Evolutionary conservation across 2,113 vertebrate genomes (phyloP).

Genomic region (Phocoena sinus): DNA sequence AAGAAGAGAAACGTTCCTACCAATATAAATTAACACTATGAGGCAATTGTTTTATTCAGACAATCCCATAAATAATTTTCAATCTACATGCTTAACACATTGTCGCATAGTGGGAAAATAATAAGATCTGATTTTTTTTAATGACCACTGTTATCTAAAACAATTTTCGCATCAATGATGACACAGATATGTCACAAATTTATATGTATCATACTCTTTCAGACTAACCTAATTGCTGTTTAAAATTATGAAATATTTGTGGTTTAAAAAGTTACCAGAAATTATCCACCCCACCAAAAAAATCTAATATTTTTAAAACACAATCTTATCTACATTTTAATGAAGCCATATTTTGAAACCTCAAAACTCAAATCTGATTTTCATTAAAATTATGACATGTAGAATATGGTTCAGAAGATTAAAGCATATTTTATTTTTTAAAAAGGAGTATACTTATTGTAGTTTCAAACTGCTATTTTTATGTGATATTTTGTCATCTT

Average conservation of each 20-base stretch:
- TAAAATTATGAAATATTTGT: slow-evolving; percentile 32
- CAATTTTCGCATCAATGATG: not conserved
- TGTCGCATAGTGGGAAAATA: not conserved
- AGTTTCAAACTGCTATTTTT: slow-evolving; percentile 45
- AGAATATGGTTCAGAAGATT: not conserved
- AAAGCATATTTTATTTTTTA: not conserved
- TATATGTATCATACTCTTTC: not conserved
- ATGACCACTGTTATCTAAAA: slow-evolving; percentile 11
- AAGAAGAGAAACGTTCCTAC: slow-evolving; percentile 45
- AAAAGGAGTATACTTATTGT: not conserved
- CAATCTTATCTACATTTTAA: slow-evolving; percentile 42
- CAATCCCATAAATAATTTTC: slow-evolving; percentile 50
- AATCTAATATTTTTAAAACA: not conserved
- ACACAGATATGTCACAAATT: not conserved
- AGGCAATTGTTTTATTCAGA: slow-evolving; percentile 58
- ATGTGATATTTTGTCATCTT: slow-evolving; percentile 18
- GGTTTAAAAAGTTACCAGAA: not conserved
- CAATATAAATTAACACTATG: slow-evolving; percentile 51
- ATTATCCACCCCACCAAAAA: not conserved
- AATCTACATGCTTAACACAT: slow-evolving; percentile 42
- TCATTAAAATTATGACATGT: slow-evolving; percentile 6
- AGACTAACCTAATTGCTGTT: not conserved
- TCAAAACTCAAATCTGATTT: slow-evolving; percentile 52
- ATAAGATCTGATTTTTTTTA: slow-evolving; percentile 33
- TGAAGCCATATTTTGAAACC: slow-evolving; percentile 1